These are phyloP conservation scores for Orchesella flavescens DNA, from an alignment of 2,888 invertebrate genomes.

Conservation along the genomic window DNA sequence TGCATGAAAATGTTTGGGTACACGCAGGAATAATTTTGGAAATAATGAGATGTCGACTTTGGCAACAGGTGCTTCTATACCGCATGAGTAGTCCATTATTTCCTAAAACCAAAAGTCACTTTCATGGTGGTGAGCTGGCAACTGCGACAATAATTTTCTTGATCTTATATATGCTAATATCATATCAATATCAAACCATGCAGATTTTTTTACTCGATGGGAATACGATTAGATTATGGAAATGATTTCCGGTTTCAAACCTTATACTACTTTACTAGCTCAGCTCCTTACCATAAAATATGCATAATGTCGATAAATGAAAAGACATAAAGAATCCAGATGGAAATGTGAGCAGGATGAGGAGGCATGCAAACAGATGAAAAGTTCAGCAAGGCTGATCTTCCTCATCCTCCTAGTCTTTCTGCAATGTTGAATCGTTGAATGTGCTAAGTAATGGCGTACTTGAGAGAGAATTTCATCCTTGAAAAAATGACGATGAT, in stretches of 20 bases:
- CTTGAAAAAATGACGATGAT: background rate
- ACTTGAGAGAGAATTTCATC: background rate
- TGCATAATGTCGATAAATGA: background rate
- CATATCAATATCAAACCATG: too few relatives aligned
- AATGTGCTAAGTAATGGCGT: background rate
- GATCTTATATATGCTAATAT: too few relatives aligned
- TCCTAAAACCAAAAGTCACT: too few relatives aligned
- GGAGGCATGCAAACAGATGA: constrained; percentile 21
- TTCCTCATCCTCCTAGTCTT: background rate
- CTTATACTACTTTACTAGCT: background rate
- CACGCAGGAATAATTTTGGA: too few relatives aligned
- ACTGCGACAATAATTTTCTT: too few relatives aligned
- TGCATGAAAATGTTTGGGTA: too few relatives aligned
- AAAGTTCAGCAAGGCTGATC: constrained; percentile 30
- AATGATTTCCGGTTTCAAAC: background rate
- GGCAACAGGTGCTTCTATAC: too few relatives aligned
- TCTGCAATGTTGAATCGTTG: background rate
- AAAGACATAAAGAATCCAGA: background rate
- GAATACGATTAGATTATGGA: background rate
- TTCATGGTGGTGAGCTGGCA: too few relatives aligned
- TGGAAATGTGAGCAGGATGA: background rate
- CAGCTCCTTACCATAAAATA: background rate
- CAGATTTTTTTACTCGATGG: too few relatives aligned
- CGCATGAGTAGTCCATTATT: too few relatives aligned
- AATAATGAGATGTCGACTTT: too few relatives aligned